Evolutionary conservation across 2,888 invertebrate genomes (phyloP).

Genomic region (Platycheirus rosarum): DNA sequence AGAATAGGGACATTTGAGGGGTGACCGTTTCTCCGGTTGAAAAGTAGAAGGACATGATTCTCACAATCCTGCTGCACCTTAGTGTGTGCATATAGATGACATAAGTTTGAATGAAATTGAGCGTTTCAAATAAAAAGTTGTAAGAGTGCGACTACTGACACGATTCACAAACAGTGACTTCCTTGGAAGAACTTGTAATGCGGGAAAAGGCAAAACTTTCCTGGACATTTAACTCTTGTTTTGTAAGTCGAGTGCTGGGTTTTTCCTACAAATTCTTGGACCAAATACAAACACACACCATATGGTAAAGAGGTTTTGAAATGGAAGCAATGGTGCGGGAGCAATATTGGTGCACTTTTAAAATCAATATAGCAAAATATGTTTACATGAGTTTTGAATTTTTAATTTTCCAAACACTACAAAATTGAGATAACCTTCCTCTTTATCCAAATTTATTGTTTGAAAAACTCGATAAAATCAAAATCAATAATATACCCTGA

Average conservation of each 20-base stretch:
- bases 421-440: too few species aligned
- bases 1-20: slow-evolving; percentile 54
- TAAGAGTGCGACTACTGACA: slow-evolving; percentile 26
- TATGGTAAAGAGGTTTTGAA: too few species aligned
- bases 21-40: slow-evolving; percentile 28
- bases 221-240: slow-evolving; percentile 8
- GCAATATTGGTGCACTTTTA: too few species aligned
- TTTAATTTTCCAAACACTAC: too few species aligned
- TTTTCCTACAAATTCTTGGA: slow-evolving; percentile 10
- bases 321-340: too few species aligned
- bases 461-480: too few species aligned
- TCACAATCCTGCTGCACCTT: not conserved
- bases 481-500: too few species aligned
- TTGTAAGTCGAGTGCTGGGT: not conserved
- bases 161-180: slow-evolving; percentile 40
- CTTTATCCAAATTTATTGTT: too few species aligned
- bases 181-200: slow-evolving; percentile 48
- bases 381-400: too few species aligned
- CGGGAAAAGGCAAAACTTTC: slow-evolving; percentile 49
- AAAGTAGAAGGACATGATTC: slow-evolving; percentile 10
- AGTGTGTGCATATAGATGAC: slow-evolving; percentile 20
- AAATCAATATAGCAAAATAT: too few species aligned
- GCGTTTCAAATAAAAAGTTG: slow-evolving; percentile 37
- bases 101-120: slow-evolving; percentile 57
- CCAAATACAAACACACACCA: too few species aligned